Evolutionary conservation across 2,888 invertebrate species (phyloP).

Genomic region (Machimus rusticus): DNA sequence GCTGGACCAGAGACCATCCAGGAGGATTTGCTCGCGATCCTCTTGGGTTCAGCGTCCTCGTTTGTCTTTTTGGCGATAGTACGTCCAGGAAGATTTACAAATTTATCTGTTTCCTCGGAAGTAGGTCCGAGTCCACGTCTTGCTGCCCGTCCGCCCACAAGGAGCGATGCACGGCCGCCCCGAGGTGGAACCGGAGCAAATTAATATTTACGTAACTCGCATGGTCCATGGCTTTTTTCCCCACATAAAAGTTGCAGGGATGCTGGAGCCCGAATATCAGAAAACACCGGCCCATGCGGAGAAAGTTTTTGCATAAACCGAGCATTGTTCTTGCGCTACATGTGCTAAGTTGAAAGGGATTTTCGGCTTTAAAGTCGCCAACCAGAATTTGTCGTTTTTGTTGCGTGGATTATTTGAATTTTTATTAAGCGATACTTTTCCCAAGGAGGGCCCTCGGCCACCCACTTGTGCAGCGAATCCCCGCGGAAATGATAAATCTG

Average conservation of each 20-base stretch:
- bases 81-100: neutral
- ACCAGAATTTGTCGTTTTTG: conserved; percentile 14
- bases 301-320: neutral
- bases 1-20: neutral
- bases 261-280: neutral
- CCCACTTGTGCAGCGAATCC: neutral
- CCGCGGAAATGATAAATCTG: neutral
- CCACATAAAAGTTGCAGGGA: neutral
- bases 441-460: neutral
- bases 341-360: neutral
- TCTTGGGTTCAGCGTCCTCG: neutral
- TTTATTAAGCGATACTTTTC: neutral
- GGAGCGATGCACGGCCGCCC: neutral
- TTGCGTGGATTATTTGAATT: conserved; percentile 9
- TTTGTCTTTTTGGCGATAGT: neutral
- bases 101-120: neutral
- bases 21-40: neutral
- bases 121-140: neutral
- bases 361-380: neutral
- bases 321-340: neutral
- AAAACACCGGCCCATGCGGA: neutral
- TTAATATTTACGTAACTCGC: conserved; percentile 16
- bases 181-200: neutral
- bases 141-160: neutral
- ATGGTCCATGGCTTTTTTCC: neutral